Evolutionary conservation across 2,888 invertebrate genomes (phyloP), one percentile per base, ranked within the genome.

Genomic region (Phragmatobia fuliginosa): DNA sequence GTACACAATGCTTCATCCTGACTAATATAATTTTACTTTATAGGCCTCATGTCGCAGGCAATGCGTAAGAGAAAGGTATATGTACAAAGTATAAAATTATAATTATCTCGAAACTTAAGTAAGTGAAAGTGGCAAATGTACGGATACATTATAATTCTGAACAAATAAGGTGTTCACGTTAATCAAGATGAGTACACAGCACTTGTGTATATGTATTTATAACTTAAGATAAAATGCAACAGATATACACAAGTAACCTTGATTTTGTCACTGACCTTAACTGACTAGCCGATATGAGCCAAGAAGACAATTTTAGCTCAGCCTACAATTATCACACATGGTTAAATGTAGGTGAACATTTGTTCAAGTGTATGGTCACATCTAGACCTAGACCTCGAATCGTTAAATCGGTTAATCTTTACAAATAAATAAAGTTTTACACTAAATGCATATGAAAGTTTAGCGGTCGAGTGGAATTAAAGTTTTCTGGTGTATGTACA

Each of bases 291-390:
- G 92, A 92, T 85, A 81, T 76, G 77, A 83, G 93, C 93, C 94
- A 94, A 92, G 81, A 85, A 67, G 80, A 84, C 86, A 89, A 91
- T 91, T 91, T 92, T 85, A 76, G 88, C 87, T 82, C 81, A 85
- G 74, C 80, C 82, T 79, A 81, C 76, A 78, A 79, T 86, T 83
- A 85, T 85, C 78, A 76, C 73, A 84, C 73, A 71, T 68, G 10
- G 41, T 10, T 62, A 49, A n/a, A 62, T 11, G n/a, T 32, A 49
- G 8, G 45, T 49, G 62, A 28, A 56, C 56, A 56, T 70, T 72
- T 74, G 73, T 76, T 59, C 36, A 67, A 63, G 70, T 62, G 62
- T 41, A 68, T 58, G 67, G 62, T 71, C 73, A 79, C 75, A 79
- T 74, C 75, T 70, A 38, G 52, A 45, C 59, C 75, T 70, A 38